Conservation (phyloP, 2,113 vertebrate species). For the Empidonax alnorum region DNA sequence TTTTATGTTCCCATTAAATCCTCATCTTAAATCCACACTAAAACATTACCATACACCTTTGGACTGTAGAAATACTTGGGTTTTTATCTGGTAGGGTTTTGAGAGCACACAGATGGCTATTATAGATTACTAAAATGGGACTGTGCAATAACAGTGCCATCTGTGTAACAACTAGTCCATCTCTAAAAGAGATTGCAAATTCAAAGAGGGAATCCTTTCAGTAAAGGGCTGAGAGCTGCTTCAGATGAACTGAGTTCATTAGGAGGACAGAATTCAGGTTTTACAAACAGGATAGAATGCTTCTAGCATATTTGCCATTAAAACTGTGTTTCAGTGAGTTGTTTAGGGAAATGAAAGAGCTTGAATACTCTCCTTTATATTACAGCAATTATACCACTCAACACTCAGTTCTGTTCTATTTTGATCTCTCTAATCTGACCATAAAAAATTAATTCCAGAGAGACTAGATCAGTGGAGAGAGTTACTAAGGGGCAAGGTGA, state of each 20-base stretch:
- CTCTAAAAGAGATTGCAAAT: not conserved
- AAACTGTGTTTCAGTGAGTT: not conserved
- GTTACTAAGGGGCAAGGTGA: not conserved
- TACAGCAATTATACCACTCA: not conserved
- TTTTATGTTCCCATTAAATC: not conserved
- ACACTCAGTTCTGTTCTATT: not conserved
- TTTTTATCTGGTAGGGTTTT: not conserved
- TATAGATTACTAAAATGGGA: not conserved
- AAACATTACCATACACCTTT: not conserved
- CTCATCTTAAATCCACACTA: not conserved
- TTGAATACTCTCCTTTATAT: not conserved
- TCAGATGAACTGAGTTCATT: not conserved
- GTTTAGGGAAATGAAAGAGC: not conserved
- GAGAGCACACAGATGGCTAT: conserved; percentile 7
- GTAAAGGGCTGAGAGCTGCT: not conserved
- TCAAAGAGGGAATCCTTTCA: not conserved
- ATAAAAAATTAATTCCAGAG: not conserved
- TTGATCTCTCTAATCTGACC: not conserved
- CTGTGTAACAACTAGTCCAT: not conserved
- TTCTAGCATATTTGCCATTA: not conserved
- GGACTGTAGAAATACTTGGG: not conserved
- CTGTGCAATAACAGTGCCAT: not conserved
- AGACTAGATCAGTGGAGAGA: not conserved
- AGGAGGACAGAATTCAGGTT: not conserved
- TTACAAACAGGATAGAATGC: not conserved